Evolutionary conservation across 1,140 invertebrate genomes (phyloP), one percentile per base, ranked within the genome.

Genomic region (Chrysopa pallens): DNA sequence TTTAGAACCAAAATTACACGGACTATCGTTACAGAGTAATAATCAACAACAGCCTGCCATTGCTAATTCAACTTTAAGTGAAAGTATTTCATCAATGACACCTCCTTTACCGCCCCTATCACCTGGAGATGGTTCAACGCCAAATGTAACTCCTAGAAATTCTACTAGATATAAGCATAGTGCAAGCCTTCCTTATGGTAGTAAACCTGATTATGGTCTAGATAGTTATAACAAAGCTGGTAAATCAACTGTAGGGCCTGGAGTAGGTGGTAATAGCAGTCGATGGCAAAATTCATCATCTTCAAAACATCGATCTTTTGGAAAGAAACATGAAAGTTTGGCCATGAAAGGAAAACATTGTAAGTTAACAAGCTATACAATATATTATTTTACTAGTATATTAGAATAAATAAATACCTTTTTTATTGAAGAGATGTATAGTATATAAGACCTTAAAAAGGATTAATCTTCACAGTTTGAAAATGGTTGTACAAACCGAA

Each of bases 91-190:
- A 2, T 82, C 76, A 5, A 73, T 80, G 46, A 84, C 80, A 1
- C 82, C 79, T 2, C 81, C 80, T 4, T 60, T 85, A 35, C 81
- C 81, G 7, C 81, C 84, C 6, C 57, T 83, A 4, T 82, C 80
- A 6, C 80, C 79, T 4, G 70, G 70, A 7, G 58, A 60, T 37
- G 53, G 57, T 45, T 59, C 57, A 7, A 59, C 57, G 6, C 56
- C 57, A 1, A 61, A 60, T 48, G 42, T 64, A 4, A 68, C 65
- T 11, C 64, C 67, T 1, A 55, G 61, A 36, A 64, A 63, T 48
- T 64, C 60, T 8, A 50, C 59, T 27, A 48, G 58, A 54, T 65
- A 57, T 43, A 66, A 67, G 52, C 62, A 63, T 50, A 61, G 59
- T 33, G 31, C 31, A 54, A 73, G 70, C 55, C 64, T 73, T 47